Percentiles rank a stretch among this genome's conserved stretches.
Conservation (phyloP, 2,888 invertebrate species). For the Cerastis leucographa region DNA sequence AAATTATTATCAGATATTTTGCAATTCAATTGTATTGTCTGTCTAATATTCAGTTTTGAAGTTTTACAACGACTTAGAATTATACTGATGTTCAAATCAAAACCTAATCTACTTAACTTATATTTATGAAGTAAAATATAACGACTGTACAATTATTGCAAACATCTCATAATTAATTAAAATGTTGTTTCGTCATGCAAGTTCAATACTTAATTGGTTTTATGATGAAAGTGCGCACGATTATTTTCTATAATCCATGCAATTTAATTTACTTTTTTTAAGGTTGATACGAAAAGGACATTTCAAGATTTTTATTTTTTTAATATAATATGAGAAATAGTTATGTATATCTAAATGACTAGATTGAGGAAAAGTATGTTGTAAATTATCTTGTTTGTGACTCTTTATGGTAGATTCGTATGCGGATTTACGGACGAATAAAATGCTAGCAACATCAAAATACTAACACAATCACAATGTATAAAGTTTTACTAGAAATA, state of each 20-base stretch:
- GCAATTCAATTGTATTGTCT: not conserved
- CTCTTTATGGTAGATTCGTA: not conserved
- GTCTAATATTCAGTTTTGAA: not conserved
- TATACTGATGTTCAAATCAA: not conserved
- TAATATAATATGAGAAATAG: not conserved
- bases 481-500: not conserved
- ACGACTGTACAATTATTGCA: conserved; percentile 18
- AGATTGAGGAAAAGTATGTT: not conserved
- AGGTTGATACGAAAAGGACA: conserved; percentile 2
- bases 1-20: conserved; percentile 26
- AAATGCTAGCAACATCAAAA: conserved; percentile 23
- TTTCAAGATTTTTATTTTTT: too few relatives aligned
- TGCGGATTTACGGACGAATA: not conserved
- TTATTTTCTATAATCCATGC: not conserved
- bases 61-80: not conserved
- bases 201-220: conserved; percentile 9
- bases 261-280: conserved; percentile 4
- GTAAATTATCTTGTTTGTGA: conserved; percentile 11
- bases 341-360: not conserved
- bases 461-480: conserved; percentile 28
- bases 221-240: conserved; percentile 4
- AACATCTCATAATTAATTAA: conserved; percentile 44
- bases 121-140: not conserved
- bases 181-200: conserved; percentile 2
- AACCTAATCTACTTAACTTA: not conserved